These are phyloP conservation scores for Etheostoma perlongum DNA, from an alignment of 2,797 vertebrate genomes.

Conservation along the genomic window DNA sequence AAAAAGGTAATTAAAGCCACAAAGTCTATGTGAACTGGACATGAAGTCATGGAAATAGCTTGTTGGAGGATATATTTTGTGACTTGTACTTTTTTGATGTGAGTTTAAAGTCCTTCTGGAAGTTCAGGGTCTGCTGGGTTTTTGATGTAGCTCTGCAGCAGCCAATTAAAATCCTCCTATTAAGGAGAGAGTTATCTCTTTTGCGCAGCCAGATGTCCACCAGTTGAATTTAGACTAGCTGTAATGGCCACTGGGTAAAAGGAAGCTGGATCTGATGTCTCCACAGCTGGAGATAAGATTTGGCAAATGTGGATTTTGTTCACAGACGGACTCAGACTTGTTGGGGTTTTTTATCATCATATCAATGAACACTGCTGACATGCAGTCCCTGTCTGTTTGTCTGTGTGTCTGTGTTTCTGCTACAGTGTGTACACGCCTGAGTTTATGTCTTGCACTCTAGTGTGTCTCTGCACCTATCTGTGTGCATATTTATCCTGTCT, in stretches of 20 bases:
- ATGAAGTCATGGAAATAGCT: conserved; percentile 67
- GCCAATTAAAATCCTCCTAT: conserved; percentile 79
- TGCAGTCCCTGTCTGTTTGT: conserved; percentile 15
- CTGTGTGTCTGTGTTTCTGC: conserved; percentile 15
- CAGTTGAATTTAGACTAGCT: conserved; percentile 73
- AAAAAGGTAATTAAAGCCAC: conserved; percentile 74
- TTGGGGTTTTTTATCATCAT: conserved; percentile 28
- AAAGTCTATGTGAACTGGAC: conserved; percentile 54
- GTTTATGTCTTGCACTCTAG: conserved; percentile 30
- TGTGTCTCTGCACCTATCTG: conserved; percentile 37
- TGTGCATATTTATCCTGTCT: conserved; percentile 41
- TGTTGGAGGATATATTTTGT: conserved; percentile 41
- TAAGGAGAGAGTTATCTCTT: conserved; percentile 76
- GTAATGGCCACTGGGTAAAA: conserved; percentile 71
- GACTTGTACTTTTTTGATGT: conserved; percentile 47
- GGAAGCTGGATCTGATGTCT: conserved; percentile 58
- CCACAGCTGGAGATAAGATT: conserved; percentile 72
- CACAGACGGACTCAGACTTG: conserved; percentile 33
- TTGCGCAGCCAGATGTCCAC: conserved; percentile 80
- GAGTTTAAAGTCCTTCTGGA: conserved; percentile 71
- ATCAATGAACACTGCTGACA: conserved; percentile 27
- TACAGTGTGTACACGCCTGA: conserved; percentile 21
- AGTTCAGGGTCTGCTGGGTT: conserved; percentile 76
- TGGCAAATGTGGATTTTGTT: conserved; percentile 47
- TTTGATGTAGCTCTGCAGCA: conserved; percentile 78